These are phyloP conservation scores for Enteromius radiatus DNA, from an alignment of 2,797 vertebrate species.

Conservation along the genomic window DNA sequence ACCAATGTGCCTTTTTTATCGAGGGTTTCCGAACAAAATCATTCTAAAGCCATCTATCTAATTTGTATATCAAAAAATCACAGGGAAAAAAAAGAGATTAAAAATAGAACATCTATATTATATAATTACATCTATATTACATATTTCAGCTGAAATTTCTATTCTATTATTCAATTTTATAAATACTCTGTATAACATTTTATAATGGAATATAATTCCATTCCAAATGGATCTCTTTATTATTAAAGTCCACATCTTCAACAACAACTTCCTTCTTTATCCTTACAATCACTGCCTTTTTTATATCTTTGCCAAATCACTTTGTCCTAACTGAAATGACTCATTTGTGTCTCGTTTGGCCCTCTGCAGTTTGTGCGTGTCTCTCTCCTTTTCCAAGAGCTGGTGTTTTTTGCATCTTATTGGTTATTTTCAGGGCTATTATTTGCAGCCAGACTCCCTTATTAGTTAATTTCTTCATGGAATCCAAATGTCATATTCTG, in stretches of 20 bases:
- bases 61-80: not conserved
- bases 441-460: conserved; percentile 55
- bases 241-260: not conserved
- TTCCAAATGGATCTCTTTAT: not conserved
- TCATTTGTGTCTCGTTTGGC: conserved; percentile 6
- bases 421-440: conserved; percentile 56
- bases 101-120: not conserved
- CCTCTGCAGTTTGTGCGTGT: not conserved
- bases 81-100: not conserved
- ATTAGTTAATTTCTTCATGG: conserved; percentile 59
- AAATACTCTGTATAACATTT: not conserved
- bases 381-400: conserved; percentile 2
- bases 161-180: not conserved
- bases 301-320: not conserved
- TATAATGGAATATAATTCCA: not conserved
- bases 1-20: not conserved
- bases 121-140: too few species aligned
- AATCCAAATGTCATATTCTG: conserved; percentile 61
- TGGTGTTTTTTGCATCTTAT: conserved; percentile 37
- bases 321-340: conserved; percentile 16
- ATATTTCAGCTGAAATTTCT: too few species aligned
- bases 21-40: not conserved
- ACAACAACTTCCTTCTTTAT: not conserved
- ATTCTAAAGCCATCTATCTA: not conserved
- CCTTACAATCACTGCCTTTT: not conserved